Conservation (phyloP, 64 coral and sea anemone genomes). For the Exaiptasia diaphana region DNA sequence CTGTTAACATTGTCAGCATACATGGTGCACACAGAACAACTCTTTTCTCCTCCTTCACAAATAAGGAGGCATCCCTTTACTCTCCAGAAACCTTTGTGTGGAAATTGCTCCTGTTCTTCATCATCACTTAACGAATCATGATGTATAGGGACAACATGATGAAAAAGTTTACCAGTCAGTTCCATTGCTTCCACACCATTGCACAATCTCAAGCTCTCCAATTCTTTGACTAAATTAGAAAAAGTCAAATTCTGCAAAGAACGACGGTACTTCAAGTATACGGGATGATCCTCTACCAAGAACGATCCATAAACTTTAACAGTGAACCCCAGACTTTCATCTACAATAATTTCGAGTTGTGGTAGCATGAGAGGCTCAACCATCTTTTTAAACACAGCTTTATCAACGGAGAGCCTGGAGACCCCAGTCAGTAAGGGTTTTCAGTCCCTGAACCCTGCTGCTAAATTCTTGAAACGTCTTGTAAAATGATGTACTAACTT, state of each 20-base stretch:
- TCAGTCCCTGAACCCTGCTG: background rate
- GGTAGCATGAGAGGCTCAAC: background rate
- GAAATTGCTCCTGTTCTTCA: conserved; percentile 25
- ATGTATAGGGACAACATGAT: conserved; percentile 29
- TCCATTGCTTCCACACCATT: conserved; percentile 10
- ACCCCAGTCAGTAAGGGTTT: conserved; percentile 1
- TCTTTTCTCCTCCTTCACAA: background rate
- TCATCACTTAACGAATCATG: background rate
- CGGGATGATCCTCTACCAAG: conserved; percentile 13
- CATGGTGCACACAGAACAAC: background rate
- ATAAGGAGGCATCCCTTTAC: background rate
- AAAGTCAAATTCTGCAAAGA: conserved; percentile 10
- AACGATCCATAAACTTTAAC: conserved; percentile 47
- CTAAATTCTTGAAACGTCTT: background rate
- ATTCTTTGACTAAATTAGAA: conserved; percentile 11
- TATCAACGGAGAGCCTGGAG: background rate
- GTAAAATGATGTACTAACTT: background rate
- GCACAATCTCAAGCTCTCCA: conserved; percentile 2
- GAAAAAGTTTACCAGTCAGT: conserved; percentile 23
- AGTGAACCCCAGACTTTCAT: conserved; percentile 34
- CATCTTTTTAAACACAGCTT: conserved; percentile 11
- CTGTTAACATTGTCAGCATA: background rate
- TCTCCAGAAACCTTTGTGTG: conserved; percentile 36
- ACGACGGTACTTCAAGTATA: conserved; percentile 23
- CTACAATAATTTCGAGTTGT: conserved; percentile 20